These are phyloP conservation scores for Drosophila busckii DNA, from an alignment of 1,140 invertebrate species.

Conservation along the genomic window DNA sequence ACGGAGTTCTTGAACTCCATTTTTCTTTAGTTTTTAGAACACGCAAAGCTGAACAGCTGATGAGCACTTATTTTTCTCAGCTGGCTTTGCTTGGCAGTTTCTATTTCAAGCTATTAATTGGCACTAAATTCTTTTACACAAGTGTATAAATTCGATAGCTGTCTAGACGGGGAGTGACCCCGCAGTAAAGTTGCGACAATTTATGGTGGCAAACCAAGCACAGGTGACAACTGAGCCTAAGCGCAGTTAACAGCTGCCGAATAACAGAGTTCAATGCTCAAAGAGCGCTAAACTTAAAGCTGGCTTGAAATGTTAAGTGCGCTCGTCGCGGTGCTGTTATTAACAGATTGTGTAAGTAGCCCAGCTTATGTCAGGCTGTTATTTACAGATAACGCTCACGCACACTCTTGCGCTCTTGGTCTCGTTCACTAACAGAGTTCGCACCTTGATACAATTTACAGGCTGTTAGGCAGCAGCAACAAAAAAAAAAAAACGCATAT, in stretches of 20 bases:
- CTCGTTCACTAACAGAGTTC: constrained; percentile 24
- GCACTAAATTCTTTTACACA: constrained; percentile 38
- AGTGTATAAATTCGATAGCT: constrained; percentile 47
- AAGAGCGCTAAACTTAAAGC: not conserved
- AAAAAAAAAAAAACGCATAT: no score
- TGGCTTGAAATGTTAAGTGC: not conserved
- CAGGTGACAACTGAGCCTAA: not conserved
- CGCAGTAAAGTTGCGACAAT: constrained; percentile 34
- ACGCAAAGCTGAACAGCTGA: constrained; percentile 5
- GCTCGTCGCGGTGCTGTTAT: not conserved
- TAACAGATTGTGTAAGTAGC: not conserved
- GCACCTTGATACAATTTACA: constrained; percentile 70
- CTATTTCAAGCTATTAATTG: constrained; percentile 67
- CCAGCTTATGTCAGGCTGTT: not conserved
- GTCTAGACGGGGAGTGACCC: constrained; percentile 62
- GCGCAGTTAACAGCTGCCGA: not conserved
- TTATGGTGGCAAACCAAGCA: constrained; percentile 34
- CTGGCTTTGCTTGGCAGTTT: constrained; percentile 22
- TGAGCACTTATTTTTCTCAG: constrained; percentile 21
- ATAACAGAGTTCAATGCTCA: not conserved
- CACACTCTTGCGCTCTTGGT: no score
- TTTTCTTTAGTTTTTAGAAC: constrained; percentile 18
- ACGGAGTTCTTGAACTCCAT: constrained; percentile 2
- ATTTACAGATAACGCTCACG: no score
- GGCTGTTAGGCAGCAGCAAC: constrained; percentile 54